Conservation (phyloP, 1,140 invertebrate genomes). For the Sinonovacula constricta region DNA sequence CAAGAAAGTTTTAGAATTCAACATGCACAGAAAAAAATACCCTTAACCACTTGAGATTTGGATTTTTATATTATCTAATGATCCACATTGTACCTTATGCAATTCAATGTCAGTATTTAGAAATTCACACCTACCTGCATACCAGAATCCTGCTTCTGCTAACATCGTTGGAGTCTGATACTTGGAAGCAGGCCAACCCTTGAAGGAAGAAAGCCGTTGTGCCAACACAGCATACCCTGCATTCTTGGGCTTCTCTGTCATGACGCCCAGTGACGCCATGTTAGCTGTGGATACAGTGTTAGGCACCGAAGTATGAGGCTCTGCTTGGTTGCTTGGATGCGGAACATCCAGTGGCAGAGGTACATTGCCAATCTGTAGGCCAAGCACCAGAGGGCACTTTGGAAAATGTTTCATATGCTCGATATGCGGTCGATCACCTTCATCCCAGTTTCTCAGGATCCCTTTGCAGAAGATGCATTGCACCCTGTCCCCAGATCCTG, state of each 20-base stretch:
- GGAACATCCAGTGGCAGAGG: slow-evolving; percentile 77
- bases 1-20: too few species aligned
- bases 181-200: slow-evolving; percentile 80
- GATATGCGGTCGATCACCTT: slow-evolving; percentile 85
- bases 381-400: slow-evolving; percentile 85
- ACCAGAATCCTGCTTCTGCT: slow-evolving; percentile 93
- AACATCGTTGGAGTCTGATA: slow-evolving; percentile 88
- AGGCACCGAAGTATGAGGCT: too few species aligned
- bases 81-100: too few species aligned
- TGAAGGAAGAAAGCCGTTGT: slow-evolving; percentile 80
- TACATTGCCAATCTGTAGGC: slow-evolving; percentile 83
- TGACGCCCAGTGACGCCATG: slow-evolving; percentile 36
- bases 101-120: too few species aligned
- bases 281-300: background rate
- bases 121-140: slow-evolving; percentile 87
- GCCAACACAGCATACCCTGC: slow-evolving; percentile 51
- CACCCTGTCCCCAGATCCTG: slow-evolving; percentile 82
- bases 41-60: too few species aligned
- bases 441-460: slow-evolving; percentile 85
- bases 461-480: slow-evolving; percentile 90
- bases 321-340: background rate
- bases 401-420: slow-evolving; percentile 87
- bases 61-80: too few species aligned
- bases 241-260: slow-evolving; percentile 42
- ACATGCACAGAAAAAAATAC: too few species aligned